Conservation (phyloP, 2,797 vertebrate species). For the Geotria australis region DNA sequence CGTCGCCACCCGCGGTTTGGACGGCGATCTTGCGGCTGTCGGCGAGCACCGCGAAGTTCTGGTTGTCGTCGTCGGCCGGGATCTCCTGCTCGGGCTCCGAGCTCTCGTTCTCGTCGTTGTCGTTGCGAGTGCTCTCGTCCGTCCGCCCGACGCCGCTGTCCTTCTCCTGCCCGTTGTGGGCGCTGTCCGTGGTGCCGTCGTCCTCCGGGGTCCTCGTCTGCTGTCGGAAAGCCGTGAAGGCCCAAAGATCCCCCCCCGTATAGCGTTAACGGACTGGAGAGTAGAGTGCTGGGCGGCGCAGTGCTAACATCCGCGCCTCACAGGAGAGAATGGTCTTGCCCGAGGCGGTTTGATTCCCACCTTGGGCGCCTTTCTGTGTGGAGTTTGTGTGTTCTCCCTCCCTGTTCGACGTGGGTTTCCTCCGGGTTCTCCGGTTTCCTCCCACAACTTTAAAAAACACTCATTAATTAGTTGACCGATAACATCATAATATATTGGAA, state of each 20-base stretch:
- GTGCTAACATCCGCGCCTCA: slow-evolving; percentile 10
- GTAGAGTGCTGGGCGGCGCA: slow-evolving; percentile 3
- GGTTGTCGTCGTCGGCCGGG: slow-evolving; percentile 23
- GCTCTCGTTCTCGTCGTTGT: slow-evolving; percentile 12
- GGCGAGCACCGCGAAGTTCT: too few relatives aligned
- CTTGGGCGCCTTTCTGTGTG: too few relatives aligned
- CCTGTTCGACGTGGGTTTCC: too few relatives aligned
- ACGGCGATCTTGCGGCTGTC: too few relatives aligned
- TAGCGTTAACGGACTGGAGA: not conserved
- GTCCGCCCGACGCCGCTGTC: slow-evolving; percentile 26
- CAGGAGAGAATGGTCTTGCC: slow-evolving; percentile 9
- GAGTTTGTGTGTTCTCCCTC: too few relatives aligned
- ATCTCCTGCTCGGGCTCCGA: slow-evolving; percentile 32
- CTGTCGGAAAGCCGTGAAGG: slow-evolving; percentile 9
- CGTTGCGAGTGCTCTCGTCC: slow-evolving; percentile 26
- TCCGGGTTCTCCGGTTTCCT: too few relatives aligned
- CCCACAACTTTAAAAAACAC: too few relatives aligned
- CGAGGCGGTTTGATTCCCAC: too few relatives aligned
- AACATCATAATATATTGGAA: too few relatives aligned
- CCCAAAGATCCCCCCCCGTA: slow-evolving; percentile 1
- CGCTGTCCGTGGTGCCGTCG: slow-evolving; percentile 46
- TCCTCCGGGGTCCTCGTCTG: slow-evolving; percentile 42
- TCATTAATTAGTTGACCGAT: too few relatives aligned
- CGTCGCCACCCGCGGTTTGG: not conserved
- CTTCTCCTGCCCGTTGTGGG: slow-evolving; percentile 40